These are phyloP conservation scores for Tiliacea aurago DNA, from an alignment of 2,888 invertebrate species.

Conservation along the genomic window DNA sequence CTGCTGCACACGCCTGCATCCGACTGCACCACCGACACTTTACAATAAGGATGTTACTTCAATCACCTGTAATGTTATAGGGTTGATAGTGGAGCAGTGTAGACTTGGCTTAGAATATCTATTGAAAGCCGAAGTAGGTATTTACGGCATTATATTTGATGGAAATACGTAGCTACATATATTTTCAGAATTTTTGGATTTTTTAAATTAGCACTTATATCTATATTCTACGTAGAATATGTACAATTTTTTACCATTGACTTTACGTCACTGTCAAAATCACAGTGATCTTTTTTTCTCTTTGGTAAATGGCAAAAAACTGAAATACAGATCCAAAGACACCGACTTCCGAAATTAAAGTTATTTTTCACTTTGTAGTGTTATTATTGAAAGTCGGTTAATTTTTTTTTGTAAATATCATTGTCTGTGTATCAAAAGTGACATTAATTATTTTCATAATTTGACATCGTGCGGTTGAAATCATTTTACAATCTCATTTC, in stretches of 20 bases:
- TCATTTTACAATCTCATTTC: background rate
- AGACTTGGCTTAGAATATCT: conserved; percentile 18
- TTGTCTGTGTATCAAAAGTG: background rate
- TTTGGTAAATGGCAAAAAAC: too few relatives aligned
- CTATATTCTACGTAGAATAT: background rate
- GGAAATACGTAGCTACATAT: background rate
- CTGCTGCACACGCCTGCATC: conserved; percentile 18
- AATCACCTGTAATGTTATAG: conserved; percentile 47
- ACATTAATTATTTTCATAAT: background rate
- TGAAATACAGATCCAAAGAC: too few relatives aligned
- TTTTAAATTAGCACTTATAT: too few relatives aligned
- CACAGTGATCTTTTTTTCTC: background rate
- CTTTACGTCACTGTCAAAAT: background rate
- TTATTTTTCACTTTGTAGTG: too few relatives aligned
- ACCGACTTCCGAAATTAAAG: too few relatives aligned
- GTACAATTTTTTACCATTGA: background rate
- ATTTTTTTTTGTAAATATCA: too few relatives aligned
- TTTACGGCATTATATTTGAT: background rate
- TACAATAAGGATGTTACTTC: conserved; percentile 50
- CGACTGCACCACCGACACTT: conserved; percentile 30
- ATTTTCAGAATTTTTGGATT: background rate
- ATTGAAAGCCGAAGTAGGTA: conserved; percentile 20
- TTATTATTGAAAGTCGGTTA: too few relatives aligned
- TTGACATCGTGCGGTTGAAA: background rate
- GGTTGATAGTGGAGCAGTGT: conserved; percentile 7